A percentile compares a stretch with the other conserved stretches of the same genome.
Evolutionary conservation across 2,797 vertebrate genomes (phyloP).

Genomic region (Sorex maritimensis): DNA sequence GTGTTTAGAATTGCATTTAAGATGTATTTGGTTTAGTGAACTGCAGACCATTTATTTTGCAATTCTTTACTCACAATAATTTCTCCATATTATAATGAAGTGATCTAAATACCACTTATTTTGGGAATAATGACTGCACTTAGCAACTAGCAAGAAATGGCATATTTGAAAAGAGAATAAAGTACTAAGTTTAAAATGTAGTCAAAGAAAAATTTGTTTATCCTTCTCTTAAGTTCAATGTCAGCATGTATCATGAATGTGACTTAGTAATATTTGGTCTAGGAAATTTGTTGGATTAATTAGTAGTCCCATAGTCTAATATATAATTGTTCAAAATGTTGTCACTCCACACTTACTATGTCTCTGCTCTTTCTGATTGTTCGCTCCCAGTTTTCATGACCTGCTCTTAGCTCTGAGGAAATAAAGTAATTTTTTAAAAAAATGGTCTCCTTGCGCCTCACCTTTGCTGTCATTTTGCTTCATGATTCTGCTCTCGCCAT

Average conservation of each 20-base stretch:
- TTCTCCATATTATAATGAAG: not conserved
- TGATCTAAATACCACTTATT: not conserved
- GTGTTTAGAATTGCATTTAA: not conserved
- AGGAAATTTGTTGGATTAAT: not conserved
- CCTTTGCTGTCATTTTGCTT: constrained; percentile 69
- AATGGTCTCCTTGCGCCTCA: constrained; percentile 2
- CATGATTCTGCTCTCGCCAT: constrained; percentile 32
- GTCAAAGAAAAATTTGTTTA: not conserved
- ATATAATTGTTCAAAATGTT: not conserved
- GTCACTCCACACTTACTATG: constrained; percentile 61
- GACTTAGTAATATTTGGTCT: constrained; percentile 6
- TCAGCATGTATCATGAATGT: not conserved
- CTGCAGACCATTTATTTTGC: not conserved
- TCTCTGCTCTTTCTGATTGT: not conserved
- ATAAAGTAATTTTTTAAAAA: not conserved
- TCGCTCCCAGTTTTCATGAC: constrained; percentile 9
- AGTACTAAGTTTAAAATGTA: not conserved
- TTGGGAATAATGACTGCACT: not conserved
- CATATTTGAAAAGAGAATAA: not conserved
- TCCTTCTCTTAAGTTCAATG: constrained; percentile 18
- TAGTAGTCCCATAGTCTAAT: not conserved
- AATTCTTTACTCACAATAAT: not conserved
- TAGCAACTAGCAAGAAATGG: not conserved
- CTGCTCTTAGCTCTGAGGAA: not conserved
- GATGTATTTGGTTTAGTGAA: not conserved